Conservation (phyloP, 2,888 invertebrate genomes). For the Andrena dorsata region DNA sequence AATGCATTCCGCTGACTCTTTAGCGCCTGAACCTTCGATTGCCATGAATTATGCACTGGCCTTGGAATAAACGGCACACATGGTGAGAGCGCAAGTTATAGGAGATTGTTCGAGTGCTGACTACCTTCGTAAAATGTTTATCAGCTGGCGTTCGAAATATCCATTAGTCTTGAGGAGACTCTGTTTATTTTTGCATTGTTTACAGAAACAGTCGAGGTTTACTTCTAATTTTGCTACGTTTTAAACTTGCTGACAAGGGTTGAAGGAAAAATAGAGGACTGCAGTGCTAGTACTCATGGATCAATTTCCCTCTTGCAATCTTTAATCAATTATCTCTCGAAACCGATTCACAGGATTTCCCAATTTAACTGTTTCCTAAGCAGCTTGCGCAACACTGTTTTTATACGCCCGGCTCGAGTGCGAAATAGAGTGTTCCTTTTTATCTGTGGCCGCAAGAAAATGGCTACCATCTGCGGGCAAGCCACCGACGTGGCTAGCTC, state of each 20-base stretch:
- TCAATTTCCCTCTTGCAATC: neutral
- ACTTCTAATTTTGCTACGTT: too few species aligned
- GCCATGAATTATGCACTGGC: constrained; percentile 34
- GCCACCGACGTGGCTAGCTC: constrained; percentile 20
- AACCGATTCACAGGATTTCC: neutral
- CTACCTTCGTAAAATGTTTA: constrained; percentile 17
- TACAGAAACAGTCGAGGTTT: too few species aligned
- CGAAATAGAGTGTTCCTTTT: constrained; percentile 3
- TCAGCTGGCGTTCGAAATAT: neutral
- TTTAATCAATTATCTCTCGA: neutral
- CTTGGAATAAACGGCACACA: constrained; percentile 14
- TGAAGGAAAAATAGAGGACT: too few species aligned
- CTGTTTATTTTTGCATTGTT: neutral
- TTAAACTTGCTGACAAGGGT: too few species aligned
- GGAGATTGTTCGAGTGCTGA: constrained; percentile 8
- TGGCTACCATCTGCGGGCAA: constrained; percentile 36
- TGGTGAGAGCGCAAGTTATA: neutral
- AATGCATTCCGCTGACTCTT: constrained; percentile 31
- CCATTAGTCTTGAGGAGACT: neutral
- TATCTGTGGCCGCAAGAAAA: constrained; percentile 7
- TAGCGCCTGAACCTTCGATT: constrained; percentile 33
- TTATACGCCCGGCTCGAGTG: neutral
- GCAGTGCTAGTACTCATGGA: too few species aligned
- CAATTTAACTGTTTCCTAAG: constrained; percentile 8
- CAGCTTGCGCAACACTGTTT: constrained; percentile 1